Conservation (phyloP, 2,888 invertebrate genomes). For the Dromius quadrimaculatus region DNA sequence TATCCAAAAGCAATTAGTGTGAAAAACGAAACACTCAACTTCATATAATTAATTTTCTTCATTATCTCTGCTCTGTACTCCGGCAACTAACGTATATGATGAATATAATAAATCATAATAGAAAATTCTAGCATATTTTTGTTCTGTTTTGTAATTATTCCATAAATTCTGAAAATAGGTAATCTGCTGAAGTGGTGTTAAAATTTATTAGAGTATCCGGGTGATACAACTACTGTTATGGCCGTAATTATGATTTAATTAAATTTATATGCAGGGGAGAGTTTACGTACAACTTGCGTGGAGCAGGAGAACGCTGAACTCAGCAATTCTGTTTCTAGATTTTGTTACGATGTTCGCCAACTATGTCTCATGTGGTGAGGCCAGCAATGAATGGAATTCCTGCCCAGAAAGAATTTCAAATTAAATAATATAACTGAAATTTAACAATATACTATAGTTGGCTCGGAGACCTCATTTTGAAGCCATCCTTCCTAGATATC, state of each 20-base stretch:
- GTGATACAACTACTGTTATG: conserved; percentile 47
- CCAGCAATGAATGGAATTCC: no score
- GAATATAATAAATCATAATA: conserved; percentile 41
- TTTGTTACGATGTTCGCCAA: neutral
- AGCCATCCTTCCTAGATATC: no score
- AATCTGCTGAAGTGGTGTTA: conserved; percentile 40
- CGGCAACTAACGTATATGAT: conserved; percentile 14
- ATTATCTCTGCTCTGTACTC: conserved; percentile 17
- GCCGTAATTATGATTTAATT: conserved; percentile 50
- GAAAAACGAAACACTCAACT: conserved; percentile 4
- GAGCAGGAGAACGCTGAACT: neutral
- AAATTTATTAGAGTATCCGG: conserved; percentile 46
- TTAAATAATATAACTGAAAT: no score
- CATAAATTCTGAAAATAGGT: conserved; percentile 45
- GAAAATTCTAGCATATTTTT: conserved; percentile 30
- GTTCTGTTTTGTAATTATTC: conserved; percentile 40
- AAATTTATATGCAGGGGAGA: conserved; percentile 49
- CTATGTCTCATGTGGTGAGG: no score
- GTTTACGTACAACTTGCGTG: conserved; percentile 39
- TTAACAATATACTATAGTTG: no score
- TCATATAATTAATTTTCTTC: conserved; percentile 16
- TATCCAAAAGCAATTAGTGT: neutral
- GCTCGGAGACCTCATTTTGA: no score
- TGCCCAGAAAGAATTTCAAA: no score
- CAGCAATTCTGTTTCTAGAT: neutral